These are phyloP conservation scores for Paedocypris micromegethes DNA, from an alignment of 2,797 vertebrate genomes.

Conservation along the genomic window DNA sequence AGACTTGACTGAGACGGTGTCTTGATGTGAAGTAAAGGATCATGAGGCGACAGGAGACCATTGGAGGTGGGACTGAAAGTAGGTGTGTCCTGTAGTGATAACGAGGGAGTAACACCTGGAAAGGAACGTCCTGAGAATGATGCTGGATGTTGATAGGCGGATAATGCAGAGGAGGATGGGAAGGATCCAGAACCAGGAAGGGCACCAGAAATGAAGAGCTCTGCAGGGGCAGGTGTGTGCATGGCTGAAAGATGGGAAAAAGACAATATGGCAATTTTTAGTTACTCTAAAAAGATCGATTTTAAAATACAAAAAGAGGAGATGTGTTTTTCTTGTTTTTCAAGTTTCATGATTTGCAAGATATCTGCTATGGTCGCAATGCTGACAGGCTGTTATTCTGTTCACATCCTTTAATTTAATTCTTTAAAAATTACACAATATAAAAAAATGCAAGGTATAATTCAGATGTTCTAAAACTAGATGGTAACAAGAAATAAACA, in stretches of 20 bases:
- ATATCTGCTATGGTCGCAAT: slow-evolving; percentile 29
- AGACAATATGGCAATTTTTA: slow-evolving; percentile 25
- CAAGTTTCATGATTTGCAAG: slow-evolving; percentile 8
- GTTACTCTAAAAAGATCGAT: slow-evolving; percentile 6
- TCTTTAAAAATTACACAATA: no score
- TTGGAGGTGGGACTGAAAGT: slow-evolving; percentile 94
- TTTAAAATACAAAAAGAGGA: slow-evolving; percentile 15
- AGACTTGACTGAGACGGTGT: slow-evolving; percentile 82
- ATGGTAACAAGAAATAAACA: no score
- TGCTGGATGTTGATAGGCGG: slow-evolving; percentile 91
- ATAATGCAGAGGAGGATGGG: slow-evolving; percentile 87
- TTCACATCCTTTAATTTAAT: no score
- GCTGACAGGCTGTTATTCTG: background rate
- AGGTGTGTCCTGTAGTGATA: slow-evolving; percentile 86
- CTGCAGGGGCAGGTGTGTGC: slow-evolving; percentile 90
- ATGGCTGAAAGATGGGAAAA: slow-evolving; percentile 70
- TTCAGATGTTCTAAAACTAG: no score
- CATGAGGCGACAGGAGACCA: slow-evolving; percentile 88
- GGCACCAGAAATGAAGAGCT: slow-evolving; percentile 92
- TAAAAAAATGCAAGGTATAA: no score
- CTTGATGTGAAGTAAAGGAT: slow-evolving; percentile 89
- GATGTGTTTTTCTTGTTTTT: no score
- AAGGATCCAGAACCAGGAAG: slow-evolving; percentile 89
- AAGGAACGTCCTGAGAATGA: slow-evolving; percentile 90
- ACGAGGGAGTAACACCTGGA: slow-evolving; percentile 78